phyloP scores from a whole-genome alignment of 2,113 vertebrate species.

The Zootoca vivipara region DNA sequence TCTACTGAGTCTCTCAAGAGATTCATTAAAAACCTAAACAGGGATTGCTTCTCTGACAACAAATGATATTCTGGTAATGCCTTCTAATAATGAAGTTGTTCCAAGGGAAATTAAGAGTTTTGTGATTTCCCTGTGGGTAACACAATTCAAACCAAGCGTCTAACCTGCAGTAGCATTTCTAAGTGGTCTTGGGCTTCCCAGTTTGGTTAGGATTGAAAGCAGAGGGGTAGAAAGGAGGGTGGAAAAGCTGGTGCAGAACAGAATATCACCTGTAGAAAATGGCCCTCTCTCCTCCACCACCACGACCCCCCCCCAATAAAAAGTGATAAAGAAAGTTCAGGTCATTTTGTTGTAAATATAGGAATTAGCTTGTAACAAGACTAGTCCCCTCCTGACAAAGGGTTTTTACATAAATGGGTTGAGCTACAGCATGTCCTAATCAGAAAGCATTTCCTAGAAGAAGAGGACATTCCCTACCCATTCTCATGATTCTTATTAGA shows the following conservation, averaged over 20 bases:
- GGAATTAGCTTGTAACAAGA: background rate
- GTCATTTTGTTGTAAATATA: background rate
- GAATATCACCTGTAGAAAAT: background rate
- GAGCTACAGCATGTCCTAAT: background rate
- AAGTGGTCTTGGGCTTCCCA: background rate
- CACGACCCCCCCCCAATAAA: background rate
- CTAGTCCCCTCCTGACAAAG: background rate
- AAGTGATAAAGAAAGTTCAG: background rate
- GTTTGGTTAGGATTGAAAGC: background rate
- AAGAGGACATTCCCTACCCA: background rate
- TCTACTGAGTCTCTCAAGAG: conserved; percentile 70
- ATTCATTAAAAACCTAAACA: conserved; percentile 77
- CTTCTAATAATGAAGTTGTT: conserved; percentile 68
- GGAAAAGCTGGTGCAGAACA: background rate
- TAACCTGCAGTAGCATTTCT: conserved; percentile 23
- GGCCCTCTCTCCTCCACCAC: no score
- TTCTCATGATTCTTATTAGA: background rate
- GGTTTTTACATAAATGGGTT: background rate
- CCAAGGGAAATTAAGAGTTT: conserved; percentile 32
- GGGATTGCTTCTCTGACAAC: conserved; percentile 68
- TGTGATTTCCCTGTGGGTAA: conserved; percentile 50
- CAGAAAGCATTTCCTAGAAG: background rate
- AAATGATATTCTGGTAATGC: conserved; percentile 68
- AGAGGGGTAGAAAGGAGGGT: no score
- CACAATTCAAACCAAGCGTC: conserved; percentile 24